Percentiles rank a stretch among this genome's conserved stretches.
Conservation (phyloP, 1,140 invertebrate species). For the Mactra quadrangularis region DNA sequence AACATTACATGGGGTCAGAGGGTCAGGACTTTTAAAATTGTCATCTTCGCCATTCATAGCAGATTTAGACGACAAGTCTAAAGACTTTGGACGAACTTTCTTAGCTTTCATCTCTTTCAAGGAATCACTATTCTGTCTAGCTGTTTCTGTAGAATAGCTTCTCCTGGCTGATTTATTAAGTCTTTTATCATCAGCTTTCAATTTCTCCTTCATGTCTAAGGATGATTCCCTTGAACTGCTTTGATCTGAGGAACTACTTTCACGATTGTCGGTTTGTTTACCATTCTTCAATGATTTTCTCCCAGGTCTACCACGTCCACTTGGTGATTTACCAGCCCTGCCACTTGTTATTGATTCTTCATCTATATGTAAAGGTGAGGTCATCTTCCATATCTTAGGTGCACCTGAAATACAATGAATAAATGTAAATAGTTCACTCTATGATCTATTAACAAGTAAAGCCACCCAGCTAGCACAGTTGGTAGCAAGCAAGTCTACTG, state of each 20-base stretch:
- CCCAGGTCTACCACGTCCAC: too few species aligned
- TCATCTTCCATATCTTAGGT: conserved; percentile 58
- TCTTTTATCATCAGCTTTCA: conserved; percentile 34
- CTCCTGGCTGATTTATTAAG: background rate
- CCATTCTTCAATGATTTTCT: too few species aligned
- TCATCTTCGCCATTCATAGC: conserved; percentile 55
- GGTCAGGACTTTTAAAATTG: conserved; percentile 55
- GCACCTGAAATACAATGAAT: conserved; percentile 50
- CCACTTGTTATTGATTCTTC: conserved; percentile 38
- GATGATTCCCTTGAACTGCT: conserved; percentile 44
- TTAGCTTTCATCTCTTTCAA: background rate
- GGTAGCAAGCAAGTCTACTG: too few species aligned
- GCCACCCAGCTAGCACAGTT: too few species aligned
- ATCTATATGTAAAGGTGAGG: conserved; percentile 35
- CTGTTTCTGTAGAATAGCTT: background rate
- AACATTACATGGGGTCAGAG: conserved; percentile 51
- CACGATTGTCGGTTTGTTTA: conserved; percentile 1
- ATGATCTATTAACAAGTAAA: too few species aligned
- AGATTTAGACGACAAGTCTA: conserved; percentile 43
- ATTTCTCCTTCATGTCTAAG: conserved; percentile 25
- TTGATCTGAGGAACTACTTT: conserved; percentile 33
- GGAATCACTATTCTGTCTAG: background rate
- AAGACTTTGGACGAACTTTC: conserved; percentile 48
- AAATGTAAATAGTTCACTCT: too few species aligned
- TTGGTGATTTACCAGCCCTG: background rate